Evolutionary conservation across 2,888 invertebrate genomes (phyloP), one percentile per base, ranked within the genome.

Genomic region (Electrophaes corylata): DNA sequence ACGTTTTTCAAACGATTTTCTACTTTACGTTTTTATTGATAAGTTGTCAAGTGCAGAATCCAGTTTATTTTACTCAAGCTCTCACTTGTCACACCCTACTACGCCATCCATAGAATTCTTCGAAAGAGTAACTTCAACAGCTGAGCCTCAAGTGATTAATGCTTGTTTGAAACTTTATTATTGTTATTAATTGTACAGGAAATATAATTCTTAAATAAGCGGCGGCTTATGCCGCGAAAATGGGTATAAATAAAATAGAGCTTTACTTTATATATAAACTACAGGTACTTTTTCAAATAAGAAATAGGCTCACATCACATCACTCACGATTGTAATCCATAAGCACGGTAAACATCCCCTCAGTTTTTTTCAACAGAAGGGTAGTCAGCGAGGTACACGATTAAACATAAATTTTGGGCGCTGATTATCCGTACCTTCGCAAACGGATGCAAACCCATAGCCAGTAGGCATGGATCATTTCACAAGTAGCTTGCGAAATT

Each of bases 131-230:
- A 75, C 77, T 78, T 78, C 75, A 83, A 78, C 88, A 86, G 82
- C 85, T 84, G 85, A 79, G 83, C 68, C 79, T 76, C 67, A 29
- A 67, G 75, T 83, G 79, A 87, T 84, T 81, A 81, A 84, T 81
- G 81, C 60, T 39, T 60, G 66, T 71, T 73, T 75, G 70, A 75
- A 80, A 76, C 72, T 59, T 50, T 40, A 48, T 60, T 63, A 61
- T 62, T 62, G 51, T 58, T 54, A 62, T 65, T 66, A 57, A 62
- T 63, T 20, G 46, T 18, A 37, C 14, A 19, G 43, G 48, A 41
- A 48, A 45, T 41, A 45, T 0, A 10, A 10, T 10, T 29, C 8
- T 6, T 20, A 20, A 29, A 2, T 8, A 10, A 10, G 2, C 10
- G 26, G 26, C 8, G 6, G 10, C 1, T 29, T 1, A 10, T 29